Percentiles rank a stretch among this genome's conserved stretches.
Conservation (phyloP, 2,113 vertebrate genomes). For the Cisticola juncidis region DNA sequence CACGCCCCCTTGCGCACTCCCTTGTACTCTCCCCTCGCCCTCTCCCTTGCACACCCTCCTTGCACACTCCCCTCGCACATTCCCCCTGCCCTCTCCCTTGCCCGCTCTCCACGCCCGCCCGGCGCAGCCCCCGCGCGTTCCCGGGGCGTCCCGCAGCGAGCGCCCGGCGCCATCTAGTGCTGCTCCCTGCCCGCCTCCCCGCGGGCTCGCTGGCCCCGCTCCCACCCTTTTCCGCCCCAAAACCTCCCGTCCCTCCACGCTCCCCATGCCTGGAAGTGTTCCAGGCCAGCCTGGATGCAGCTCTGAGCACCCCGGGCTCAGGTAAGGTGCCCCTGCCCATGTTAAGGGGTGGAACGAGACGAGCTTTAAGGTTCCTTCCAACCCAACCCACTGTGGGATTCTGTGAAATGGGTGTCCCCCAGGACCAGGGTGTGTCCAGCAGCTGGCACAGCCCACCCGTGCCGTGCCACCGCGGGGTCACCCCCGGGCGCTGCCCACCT, state of each 20-base stretch:
- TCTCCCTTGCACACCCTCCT: too few species aligned
- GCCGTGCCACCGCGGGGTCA: not conserved
- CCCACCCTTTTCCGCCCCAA: not conserved
- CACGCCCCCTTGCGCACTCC: not conserved
- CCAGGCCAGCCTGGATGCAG: not conserved
- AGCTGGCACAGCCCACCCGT: not conserved
- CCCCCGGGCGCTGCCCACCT: slow-evolving; percentile 68
- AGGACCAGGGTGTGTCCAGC: not conserved
- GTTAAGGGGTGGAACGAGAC: not conserved
- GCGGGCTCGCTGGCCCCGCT: not conserved
- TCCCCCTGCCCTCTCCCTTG: too few species aligned
- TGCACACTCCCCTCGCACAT: not conserved
- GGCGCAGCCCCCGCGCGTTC: not conserved
- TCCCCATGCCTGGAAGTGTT: not conserved
- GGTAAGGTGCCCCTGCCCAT: not conserved
- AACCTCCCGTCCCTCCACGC: not conserved
- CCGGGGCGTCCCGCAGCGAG: not conserved
- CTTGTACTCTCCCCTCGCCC: not conserved
- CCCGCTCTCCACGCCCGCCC: not conserved
- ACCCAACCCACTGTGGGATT: not conserved
- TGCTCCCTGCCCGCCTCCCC: not conserved
- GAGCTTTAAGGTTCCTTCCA: not conserved
- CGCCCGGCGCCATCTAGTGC: slow-evolving; percentile 50
- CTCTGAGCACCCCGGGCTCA: not conserved
- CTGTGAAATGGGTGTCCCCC: fast-evolving